Evolutionary conservation across 2,888 invertebrate genomes (phyloP), one percentile per base, ranked within the genome.

Genomic region (Azorinus chamasolen): DNA sequence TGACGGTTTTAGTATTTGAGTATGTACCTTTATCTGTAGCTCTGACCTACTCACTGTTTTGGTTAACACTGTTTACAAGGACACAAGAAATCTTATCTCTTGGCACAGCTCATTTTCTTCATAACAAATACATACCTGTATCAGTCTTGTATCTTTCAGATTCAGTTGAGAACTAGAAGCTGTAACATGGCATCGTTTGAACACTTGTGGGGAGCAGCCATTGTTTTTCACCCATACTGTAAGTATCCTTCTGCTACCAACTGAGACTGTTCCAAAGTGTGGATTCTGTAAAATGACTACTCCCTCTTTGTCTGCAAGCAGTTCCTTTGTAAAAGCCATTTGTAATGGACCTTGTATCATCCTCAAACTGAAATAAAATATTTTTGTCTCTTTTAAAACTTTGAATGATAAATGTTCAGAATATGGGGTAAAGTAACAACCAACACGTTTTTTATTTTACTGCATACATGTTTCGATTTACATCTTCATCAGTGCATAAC

Each of bases 241-340:
- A 43, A 84, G 24, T 24, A 63, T 70, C 41, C 75, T 77, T 22
- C 58, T 71, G 1, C 51, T 79, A 20, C 83, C 81, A 18, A 79
- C 27, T 12, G 74, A 48, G 18, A 84, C 61, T 16, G 65, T 32
- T 20, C 82, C 83, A 68, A 84, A 83, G 51, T 85, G 78, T 32
- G 79, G 69, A 48, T 81, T 69, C 51, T 65, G 54, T 18, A 79
- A 68, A n/a, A 87, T 71, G 45, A 39, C 51, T 18, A 87, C 79
- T 20, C 84, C 85, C 59, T 85, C 73, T 54, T 87, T 87, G 50
- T 86, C 75, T 32, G 80, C 65, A 1, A 76, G 68, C 12, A 87
- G 66, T 22, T 84, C 82, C 18, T 82, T 54, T 14, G 85, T 73
- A 61, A 85, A 83, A 3, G 79, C 77, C 41, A 69, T 70, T 39